phyloP scores from a whole-genome alignment of 1,140 invertebrate genomes.

The Anoplophora glabripennis region DNA sequence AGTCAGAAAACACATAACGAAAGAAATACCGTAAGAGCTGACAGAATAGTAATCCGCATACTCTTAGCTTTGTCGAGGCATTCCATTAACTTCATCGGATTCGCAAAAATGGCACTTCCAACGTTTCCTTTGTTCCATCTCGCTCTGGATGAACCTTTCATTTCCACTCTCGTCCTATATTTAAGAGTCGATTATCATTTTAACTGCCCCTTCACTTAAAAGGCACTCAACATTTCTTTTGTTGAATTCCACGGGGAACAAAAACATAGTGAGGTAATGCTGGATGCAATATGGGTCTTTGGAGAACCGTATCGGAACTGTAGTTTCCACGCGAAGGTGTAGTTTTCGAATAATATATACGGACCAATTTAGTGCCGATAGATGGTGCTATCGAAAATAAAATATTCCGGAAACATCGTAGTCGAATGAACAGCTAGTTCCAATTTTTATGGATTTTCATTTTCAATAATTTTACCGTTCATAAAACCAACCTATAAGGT shows the following conservation, averaged over 20 bases:
- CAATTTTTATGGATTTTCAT: no score
- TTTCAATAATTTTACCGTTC: no score
- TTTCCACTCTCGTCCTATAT: slow-evolving; percentile 24
- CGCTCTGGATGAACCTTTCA: slow-evolving; percentile 14
- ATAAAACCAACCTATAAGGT: no score
- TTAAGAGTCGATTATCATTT: slow-evolving; percentile 36
- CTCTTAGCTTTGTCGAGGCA: slow-evolving; percentile 13
- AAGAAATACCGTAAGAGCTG: not conserved
- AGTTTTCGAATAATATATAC: no score
- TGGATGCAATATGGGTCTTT: slow-evolving; percentile 6
- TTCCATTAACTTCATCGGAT: slow-evolving; percentile 34
- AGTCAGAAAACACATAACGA: slow-evolving; percentile 1
- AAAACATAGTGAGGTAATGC: slow-evolving; percentile 24
- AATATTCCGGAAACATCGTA: no score
- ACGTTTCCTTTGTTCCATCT: slow-evolving; percentile 26
- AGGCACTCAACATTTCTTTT: slow-evolving; percentile 36
- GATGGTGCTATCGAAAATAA: no score
- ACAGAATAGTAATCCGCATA: slow-evolving; percentile 7
- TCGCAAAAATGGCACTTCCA: slow-evolving; percentile 34
- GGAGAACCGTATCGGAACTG: not conserved
- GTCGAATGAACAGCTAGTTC: no score
- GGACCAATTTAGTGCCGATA: no score
- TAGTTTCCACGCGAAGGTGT: no score
- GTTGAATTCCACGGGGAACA: slow-evolving; percentile 30
- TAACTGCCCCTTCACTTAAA: slow-evolving; percentile 36